Conservation (phyloP, 2,888 invertebrate species). For the Apocheima hispidaria region DNA sequence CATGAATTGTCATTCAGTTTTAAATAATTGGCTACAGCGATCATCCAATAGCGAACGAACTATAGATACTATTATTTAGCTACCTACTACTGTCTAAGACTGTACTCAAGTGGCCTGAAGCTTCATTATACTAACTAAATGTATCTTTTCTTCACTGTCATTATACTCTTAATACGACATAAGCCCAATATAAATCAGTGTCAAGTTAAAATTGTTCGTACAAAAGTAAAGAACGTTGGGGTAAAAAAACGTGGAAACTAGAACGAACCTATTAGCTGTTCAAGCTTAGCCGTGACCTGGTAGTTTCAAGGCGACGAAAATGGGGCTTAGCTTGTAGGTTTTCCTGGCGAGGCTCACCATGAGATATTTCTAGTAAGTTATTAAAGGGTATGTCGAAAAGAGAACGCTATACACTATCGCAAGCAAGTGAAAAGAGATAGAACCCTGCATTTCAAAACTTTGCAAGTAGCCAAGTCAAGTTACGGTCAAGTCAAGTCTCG, state of each 20-base stretch:
- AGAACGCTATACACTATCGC: too few relatives aligned
- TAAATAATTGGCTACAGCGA: too few relatives aligned
- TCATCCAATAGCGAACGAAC: too few relatives aligned
- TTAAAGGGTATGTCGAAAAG: too few relatives aligned
- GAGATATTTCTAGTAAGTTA: too few relatives aligned
- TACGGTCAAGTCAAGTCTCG: too few relatives aligned
- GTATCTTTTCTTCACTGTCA: constrained; percentile 22
- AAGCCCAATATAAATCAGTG: constrained; percentile 34
- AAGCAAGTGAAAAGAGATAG: too few relatives aligned
- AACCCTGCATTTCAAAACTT: too few relatives aligned
- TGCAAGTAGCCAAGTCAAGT: too few relatives aligned
- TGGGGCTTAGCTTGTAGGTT: constrained; percentile 3
- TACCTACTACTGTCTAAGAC: constrained; percentile 9
- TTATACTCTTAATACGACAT: constrained; percentile 22
- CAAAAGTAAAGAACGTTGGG: constrained; percentile 27
- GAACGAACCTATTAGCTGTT: constrained; percentile 34
- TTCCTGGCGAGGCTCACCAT: too few relatives aligned
- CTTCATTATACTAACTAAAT: constrained; percentile 16
- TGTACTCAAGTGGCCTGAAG: constrained; percentile 12
- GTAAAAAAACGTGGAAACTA: constrained; percentile 40
- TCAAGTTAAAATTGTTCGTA: constrained; percentile 29
- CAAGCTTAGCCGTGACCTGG: constrained; percentile 60
- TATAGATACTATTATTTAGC: constrained; percentile 13
- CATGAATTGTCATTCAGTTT: too few relatives aligned
- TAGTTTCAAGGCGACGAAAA: constrained; percentile 64